Percentiles rank a stretch among this genome's conserved stretches.
Conservation (phyloP, 2,888 invertebrate species). For the Euplexia lucipara region DNA sequence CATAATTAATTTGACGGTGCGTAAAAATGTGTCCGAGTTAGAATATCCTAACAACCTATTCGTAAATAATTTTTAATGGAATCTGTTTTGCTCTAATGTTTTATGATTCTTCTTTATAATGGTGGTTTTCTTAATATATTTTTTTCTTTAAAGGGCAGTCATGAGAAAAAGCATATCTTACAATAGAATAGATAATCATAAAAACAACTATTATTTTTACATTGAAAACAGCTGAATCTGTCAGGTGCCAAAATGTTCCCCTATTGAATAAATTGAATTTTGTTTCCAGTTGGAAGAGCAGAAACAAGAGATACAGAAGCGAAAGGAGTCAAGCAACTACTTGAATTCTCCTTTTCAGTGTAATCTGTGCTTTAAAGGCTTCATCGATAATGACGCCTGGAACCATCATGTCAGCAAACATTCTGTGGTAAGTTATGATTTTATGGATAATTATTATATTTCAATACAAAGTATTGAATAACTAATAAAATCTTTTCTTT, state of each 20-base stretch:
- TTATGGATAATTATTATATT: neutral
- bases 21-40: conserved; percentile 20
- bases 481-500: neutral
- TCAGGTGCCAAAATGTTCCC: no score
- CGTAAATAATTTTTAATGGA: neutral
- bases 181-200: no score
- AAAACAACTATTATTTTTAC: no score
- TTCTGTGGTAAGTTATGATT: conserved; percentile 70
- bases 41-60: neutral
- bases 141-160: no score
- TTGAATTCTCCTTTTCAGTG: conserved; percentile 83
- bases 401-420: conserved; percentile 84
- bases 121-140: no score
- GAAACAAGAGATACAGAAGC: conserved; percentile 79
- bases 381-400: conserved; percentile 85
- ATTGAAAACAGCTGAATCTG: no score
- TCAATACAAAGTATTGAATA: neutral
- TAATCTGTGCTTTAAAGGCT: conserved; percentile 83
- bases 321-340: conserved; percentile 81
- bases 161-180: no score
- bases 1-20: conserved; percentile 75
- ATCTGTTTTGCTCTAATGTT: no score
- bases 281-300: conserved; percentile 79
- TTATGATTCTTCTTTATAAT: no score
- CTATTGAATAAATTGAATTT: neutral